phyloP scores from a whole-genome alignment of 2,797 vertebrate genomes.

The Rachycentron canadum region DNA sequence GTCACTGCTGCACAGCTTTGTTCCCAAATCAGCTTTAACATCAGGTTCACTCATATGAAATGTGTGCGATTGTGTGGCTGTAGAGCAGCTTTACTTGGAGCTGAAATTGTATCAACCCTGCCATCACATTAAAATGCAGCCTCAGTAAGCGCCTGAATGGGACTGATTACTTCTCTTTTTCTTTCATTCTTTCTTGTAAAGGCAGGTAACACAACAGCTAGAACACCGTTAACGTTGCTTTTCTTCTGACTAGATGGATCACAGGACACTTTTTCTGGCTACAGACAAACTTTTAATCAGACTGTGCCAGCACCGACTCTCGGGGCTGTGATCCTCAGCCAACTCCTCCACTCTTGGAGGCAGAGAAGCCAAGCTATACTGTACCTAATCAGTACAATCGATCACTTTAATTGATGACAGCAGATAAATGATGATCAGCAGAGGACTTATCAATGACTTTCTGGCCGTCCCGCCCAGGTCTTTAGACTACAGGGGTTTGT shows the following conservation, averaged over 20 bases:
- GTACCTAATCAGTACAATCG: constrained; percentile 39
- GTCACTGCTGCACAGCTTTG: constrained; percentile 3
- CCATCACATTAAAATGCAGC: constrained; percentile 18
- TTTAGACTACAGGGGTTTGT: constrained; percentile 11
- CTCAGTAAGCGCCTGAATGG: neutral
- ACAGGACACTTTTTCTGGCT: constrained; percentile 11
- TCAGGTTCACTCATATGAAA: neutral
- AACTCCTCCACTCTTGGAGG: constrained; percentile 14
- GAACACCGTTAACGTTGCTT: neutral
- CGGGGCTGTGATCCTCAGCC: constrained; percentile 40
- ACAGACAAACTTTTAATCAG: constrained; percentile 49
- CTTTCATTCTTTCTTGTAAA: neutral
- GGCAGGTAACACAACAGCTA: neutral
- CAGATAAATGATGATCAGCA: constrained; percentile 48
- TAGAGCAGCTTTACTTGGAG: constrained; percentile 12
- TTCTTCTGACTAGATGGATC: constrained; percentile 8
- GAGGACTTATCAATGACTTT: constrained; percentile 40
- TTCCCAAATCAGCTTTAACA: constrained; percentile 14
- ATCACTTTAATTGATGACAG: constrained; percentile 47
- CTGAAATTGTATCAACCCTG: neutral
- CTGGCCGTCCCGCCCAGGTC: neutral
- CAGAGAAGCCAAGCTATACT: neutral
- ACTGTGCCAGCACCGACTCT: constrained; percentile 2
- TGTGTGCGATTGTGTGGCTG: constrained; percentile 3
- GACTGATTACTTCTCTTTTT: neutral